Percentiles rank a stretch among this genome's conserved stretches.
Evolutionary conservation across 2,113 vertebrate genomes (phyloP).

Genomic region (Syrrhaptes paradoxus): DNA sequence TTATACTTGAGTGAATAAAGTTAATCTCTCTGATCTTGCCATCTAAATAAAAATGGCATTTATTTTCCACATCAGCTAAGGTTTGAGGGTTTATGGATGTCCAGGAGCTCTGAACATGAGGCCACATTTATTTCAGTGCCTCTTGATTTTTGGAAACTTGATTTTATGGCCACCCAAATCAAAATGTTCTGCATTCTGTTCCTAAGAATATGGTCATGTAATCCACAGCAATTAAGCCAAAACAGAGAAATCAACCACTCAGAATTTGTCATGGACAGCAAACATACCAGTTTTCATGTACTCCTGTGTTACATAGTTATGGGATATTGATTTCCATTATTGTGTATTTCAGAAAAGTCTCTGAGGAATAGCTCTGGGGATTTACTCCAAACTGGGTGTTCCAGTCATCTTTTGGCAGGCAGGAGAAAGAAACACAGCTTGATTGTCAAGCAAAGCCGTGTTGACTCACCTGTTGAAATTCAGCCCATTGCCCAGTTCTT

Average conservation of each 20-base stretch:
- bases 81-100: neutral
- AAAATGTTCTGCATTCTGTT: neutral
- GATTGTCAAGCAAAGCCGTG: neutral
- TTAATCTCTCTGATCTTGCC: neutral
- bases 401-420: neutral
- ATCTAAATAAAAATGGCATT: neutral
- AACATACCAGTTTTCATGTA: neutral
- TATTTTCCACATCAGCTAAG: neutral
- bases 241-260: neutral
- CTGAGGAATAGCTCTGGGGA: neutral
- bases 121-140: neutral
- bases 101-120: neutral
- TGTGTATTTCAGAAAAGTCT: constrained; percentile 33
- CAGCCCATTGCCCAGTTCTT: neutral
- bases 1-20: neutral
- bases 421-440: neutral
- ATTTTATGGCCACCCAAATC: neutral
- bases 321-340: constrained; percentile 51
- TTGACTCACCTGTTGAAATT: neutral
- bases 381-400: neutral
- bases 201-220: neutral
- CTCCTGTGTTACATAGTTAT: neutral
- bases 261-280: neutral
- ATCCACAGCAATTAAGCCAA: neutral
- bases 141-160: neutral